Conservation (phyloP, 2,888 invertebrate genomes). For the Brachyptera putata region DNA sequence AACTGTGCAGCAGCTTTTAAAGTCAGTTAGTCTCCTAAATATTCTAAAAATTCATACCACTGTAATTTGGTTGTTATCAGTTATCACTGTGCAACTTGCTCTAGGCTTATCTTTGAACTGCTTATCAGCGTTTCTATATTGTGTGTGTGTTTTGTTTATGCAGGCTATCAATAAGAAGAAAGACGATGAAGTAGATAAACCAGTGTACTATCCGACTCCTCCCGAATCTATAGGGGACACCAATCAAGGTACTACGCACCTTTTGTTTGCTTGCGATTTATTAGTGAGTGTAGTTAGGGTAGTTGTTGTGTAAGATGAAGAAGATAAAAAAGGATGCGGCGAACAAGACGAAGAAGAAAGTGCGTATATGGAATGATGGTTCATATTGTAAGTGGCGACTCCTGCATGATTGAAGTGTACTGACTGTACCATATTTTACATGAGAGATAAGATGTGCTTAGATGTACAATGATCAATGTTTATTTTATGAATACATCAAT, state of each 20-base stretch:
- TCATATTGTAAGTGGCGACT: neutral
- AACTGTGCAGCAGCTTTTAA: too few species aligned
- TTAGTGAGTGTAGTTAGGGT: neutral
- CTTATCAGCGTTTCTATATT: slow-evolving; percentile 3
- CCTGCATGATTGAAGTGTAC: too few species aligned
- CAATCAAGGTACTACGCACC: slow-evolving; percentile 45
- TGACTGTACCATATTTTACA: too few species aligned
- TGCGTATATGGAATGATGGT: slow-evolving; percentile 27
- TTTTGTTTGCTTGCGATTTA: neutral
- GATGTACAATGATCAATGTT: too few species aligned
- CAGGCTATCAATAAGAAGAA: slow-evolving; percentile 48
- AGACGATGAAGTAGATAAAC: slow-evolving; percentile 46
- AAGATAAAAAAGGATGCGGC: neutral
- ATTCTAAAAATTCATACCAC: too few species aligned
- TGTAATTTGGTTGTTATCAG: neutral
- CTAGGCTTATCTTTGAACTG: neutral
- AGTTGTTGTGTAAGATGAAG: slow-evolving; percentile 8
- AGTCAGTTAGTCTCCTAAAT: too few species aligned
- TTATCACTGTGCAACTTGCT: too few species aligned
- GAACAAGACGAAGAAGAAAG: slow-evolving; percentile 18
- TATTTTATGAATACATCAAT: too few species aligned
- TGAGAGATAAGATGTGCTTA: too few species aligned
- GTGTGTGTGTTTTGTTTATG: slow-evolving; percentile 29
- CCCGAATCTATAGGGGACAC: slow-evolving; percentile 46
- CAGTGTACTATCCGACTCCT: slow-evolving; percentile 46